These are phyloP conservation scores for Neocrepidodera transversa DNA, from an alignment of 2,888 invertebrate genomes.

Conservation along the genomic window DNA sequence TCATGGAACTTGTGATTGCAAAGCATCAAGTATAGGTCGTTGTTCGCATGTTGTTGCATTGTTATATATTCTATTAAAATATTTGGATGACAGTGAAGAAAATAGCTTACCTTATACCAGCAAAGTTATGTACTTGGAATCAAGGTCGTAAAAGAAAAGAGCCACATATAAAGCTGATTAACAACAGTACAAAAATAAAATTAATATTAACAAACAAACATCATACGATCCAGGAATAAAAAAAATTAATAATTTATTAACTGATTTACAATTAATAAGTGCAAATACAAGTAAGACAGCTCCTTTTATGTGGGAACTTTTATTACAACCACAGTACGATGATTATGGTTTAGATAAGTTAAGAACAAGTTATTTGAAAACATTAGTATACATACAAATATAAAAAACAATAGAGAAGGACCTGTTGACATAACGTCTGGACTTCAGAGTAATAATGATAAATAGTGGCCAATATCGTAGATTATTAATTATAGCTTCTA, in stretches of 20 bases:
- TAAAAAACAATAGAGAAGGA: not conserved
- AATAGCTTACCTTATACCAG: not conserved
- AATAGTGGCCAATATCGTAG: not conserved
- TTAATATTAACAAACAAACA: not conserved
- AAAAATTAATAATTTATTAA: conserved; percentile 8
- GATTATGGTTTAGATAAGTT: not conserved
- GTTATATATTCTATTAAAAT: conserved; percentile 8
- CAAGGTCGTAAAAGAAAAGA: conserved; percentile 11
- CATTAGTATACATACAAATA: not conserved
- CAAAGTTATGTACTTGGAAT: conserved; percentile 9
- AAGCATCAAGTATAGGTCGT: conserved; percentile 6
- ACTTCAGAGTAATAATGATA: not conserved
- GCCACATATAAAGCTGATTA: not conserved
- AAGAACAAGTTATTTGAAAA: not conserved
- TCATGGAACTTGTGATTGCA: no score
- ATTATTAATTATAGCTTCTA: not conserved
- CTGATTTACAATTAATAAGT: not conserved
- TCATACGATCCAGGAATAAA: conserved; percentile 6
- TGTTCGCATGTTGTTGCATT: no score
- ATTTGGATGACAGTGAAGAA: not conserved
- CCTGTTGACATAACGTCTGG: not conserved
- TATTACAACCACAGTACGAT: conserved; percentile 1
- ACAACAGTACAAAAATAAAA: conserved; percentile 9
- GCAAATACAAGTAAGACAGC: not conserved
- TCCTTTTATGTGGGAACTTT: not conserved